A percentile compares a stretch with the other conserved stretches of the same genome.
These are phyloP conservation scores for Graptemys geographica DNA, from an alignment of 2,797 vertebrate species.

Conservation along the genomic window DNA sequence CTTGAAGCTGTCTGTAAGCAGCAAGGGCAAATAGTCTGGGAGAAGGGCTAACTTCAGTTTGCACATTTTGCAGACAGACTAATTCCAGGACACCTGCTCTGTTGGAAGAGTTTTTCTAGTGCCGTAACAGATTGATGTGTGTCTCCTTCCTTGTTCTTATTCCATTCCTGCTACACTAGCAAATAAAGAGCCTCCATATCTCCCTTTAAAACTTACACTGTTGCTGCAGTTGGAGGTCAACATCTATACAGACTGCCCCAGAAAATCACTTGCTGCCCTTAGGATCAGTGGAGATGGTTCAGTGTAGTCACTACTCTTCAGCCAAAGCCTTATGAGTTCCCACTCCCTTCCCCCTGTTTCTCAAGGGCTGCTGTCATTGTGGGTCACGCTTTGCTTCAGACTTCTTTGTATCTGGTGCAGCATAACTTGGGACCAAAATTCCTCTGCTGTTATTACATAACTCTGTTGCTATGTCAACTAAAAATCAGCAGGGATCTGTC, in stretches of 20 bases:
- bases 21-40: fast-evolving
- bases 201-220: neutral
- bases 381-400: neutral
- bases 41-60: neutral
- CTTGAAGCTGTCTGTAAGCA: fast-evolving
- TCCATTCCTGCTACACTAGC: neutral
- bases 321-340: neutral
- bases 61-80: neutral
- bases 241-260: fast-evolving
- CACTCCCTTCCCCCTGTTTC: neutral
- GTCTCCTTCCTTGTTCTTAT: neutral
- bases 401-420: neutral
- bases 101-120: neutral
- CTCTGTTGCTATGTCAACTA: neutral
- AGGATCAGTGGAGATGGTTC: neutral
- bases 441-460: neutral
- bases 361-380: neutral
- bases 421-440: neutral
- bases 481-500: neutral
- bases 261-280: neutral
- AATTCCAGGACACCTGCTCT: neutral
- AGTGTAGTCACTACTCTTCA: neutral
- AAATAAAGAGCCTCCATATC: neutral
- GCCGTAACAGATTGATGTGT: no score
- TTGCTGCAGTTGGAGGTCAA: neutral